A percentile compares a stretch with the other conserved stretches of the same genome.
phyloP scores from a whole-genome alignment of 2,797 vertebrate genomes.

The Amphiprion clarkii region DNA sequence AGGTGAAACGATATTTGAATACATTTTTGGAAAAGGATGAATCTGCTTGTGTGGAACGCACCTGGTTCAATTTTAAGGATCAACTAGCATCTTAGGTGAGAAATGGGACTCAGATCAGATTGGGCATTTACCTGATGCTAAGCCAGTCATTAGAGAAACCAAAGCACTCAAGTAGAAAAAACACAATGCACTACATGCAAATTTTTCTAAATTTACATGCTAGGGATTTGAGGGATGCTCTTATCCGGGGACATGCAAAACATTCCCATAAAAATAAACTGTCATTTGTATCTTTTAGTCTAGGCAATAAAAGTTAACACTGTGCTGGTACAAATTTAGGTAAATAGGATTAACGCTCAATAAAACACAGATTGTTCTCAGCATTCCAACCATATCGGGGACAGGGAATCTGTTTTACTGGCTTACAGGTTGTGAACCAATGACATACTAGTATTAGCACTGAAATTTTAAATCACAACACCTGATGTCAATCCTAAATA shows the following conservation, averaged over 20 bases:
- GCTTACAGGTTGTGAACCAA: slow-evolving; percentile 17
- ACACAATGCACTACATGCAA: neutral
- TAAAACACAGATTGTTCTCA: slow-evolving; percentile 6
- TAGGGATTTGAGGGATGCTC: neutral
- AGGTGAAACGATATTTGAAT: slow-evolving; percentile 38
- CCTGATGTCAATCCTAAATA: neutral
- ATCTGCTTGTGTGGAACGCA: slow-evolving; percentile 8
- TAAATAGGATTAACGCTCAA: neutral
- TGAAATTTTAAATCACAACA: slow-evolving; percentile 9
- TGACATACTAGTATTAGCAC: neutral
- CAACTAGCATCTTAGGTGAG: neutral
- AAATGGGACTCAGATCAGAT: neutral
- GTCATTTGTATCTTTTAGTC: neutral
- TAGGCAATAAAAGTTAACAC: neutral
- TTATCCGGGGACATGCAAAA: neutral
- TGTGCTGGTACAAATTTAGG: neutral
- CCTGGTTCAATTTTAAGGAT: slow-evolving; percentile 2
- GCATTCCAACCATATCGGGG: neutral
- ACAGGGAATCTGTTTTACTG: neutral
- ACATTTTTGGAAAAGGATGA: slow-evolving; percentile 26
- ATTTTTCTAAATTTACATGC: neutral
- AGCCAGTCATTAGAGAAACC: neutral
- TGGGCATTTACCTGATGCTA: slow-evolving; percentile 3
- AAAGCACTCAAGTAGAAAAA: neutral
- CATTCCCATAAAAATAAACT: neutral